phyloP scores from a whole-genome alignment of 2,888 invertebrate species.

The Carabus problematicus region DNA sequence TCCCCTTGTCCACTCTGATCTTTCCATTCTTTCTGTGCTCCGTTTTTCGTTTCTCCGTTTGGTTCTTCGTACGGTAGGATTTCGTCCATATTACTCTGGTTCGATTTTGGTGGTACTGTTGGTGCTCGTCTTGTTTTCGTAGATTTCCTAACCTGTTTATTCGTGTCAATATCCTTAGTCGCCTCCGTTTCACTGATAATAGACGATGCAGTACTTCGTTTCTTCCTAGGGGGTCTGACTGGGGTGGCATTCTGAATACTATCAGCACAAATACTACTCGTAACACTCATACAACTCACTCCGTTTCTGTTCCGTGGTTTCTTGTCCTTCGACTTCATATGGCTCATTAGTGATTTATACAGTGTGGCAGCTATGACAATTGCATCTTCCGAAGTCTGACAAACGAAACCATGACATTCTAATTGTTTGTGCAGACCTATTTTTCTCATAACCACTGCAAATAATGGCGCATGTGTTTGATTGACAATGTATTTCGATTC shows the following conservation, averaged over 20 bases:
- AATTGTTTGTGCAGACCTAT: constrained; percentile 78
- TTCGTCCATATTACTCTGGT: constrained; percentile 55
- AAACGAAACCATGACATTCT: constrained; percentile 91
- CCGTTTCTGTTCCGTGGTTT: constrained; percentile 75
- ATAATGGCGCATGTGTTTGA: constrained; percentile 78
- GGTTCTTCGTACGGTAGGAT: constrained; percentile 58
- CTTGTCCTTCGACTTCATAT: constrained; percentile 72
- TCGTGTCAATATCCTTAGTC: constrained; percentile 58
- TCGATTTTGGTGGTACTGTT: constrained; percentile 60
- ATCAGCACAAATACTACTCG: constrained; percentile 65
- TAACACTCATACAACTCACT: constrained; percentile 78
- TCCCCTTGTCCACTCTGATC: not conserved
- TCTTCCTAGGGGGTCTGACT: constrained; percentile 77
- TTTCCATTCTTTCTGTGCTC: not conserved
- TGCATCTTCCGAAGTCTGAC: constrained; percentile 88
- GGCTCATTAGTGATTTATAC: constrained; percentile 86
- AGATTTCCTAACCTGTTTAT: constrained; percentile 64
- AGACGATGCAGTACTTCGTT: constrained; percentile 71
- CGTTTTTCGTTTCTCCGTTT: constrained; percentile 38
- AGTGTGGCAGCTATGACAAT: constrained; percentile 90
- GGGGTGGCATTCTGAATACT: constrained; percentile 58
- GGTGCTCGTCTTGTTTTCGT: constrained; percentile 66
- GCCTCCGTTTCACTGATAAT: constrained; percentile 69
- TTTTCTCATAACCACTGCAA: constrained; percentile 89
- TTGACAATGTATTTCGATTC: constrained; percentile 67